Base-by-base conservation (phyloP, 1,140 invertebrate species). In the Anastrepha ludens region DNA sequence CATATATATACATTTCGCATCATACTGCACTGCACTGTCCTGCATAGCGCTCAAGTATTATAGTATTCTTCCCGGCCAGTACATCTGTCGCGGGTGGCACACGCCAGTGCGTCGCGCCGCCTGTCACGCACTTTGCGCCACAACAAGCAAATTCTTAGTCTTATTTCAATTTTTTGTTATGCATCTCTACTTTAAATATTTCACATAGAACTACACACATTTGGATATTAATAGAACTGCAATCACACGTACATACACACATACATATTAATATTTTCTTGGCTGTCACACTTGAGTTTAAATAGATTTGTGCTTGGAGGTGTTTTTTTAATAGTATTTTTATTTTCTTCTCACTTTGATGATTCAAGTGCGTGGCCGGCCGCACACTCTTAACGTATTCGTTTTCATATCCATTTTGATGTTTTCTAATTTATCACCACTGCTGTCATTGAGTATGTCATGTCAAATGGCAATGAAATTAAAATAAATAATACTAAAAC, bases 391-490 rank as follows among this genome's bases (percentile, higher is more conserved):
- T n/a, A 74, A 44, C 47, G 17, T 15, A 44, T 44, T 4, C 67
- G 4, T 74, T 62, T 74, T 74, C 41, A 74, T 74, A 50, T 74
- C 15, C 15, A 74, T 74, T 74, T 47, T 81, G 74, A 81, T 81
- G 47, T 29, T 11, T 9, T 29, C 5, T 17, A 81, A 81, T 81
- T 81, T 50, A 81, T 81, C 74, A 81, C 44, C n/a, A 7, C 17
- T n/a, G 47, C 74, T 81, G 74, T 81, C 74, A 81, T 29, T 81
- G 44, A 20, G 47, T 20, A 20, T 81, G 47, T 47, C 15, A 81
- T 58, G 74, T 81, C 50, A 55, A 55, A 55, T 81, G 74, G 74
- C 74, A 81, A 81, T 81, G 74, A 81, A 67, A 81, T 55, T 81
- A n/a, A 15, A 41, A 55, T 55, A 81, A 81, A 50, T 41, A 81